phyloP scores from a whole-genome alignment of 2,797 vertebrate genomes.

The Acanthurus tractus region DNA sequence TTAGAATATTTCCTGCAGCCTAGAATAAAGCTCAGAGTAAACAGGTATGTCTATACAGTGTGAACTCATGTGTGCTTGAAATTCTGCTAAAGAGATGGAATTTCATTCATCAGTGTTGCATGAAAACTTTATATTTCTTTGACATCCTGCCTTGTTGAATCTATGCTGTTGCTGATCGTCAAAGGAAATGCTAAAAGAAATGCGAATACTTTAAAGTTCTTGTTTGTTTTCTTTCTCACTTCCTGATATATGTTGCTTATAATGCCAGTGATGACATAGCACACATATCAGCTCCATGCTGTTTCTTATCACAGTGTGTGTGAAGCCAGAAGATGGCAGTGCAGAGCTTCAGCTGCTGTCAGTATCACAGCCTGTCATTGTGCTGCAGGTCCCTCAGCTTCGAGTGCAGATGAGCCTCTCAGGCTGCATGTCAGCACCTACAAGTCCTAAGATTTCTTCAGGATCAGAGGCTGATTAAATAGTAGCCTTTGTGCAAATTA shows the following conservation, averaged over 20 bases:
- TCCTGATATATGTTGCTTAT: neutral
- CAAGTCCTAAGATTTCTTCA: neutral
- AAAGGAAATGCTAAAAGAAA: neutral
- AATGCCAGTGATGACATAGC: neutral
- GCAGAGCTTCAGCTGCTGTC: slow-evolving; percentile 62
- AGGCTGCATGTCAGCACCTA: neutral
- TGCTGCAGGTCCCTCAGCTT: neutral
- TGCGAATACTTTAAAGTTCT: neutral
- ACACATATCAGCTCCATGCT: neutral
- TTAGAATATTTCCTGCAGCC: neutral
- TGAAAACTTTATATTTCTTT: neutral
- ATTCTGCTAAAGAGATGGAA: neutral
- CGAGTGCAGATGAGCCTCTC: neutral
- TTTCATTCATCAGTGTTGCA: too few species aligned
- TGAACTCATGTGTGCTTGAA: neutral
- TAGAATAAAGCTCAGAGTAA: neutral
- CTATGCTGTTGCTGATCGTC: neutral
- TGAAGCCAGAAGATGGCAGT: slow-evolving; percentile 78
- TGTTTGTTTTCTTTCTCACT: neutral
- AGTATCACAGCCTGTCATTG: neutral
- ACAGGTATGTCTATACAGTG: neutral
- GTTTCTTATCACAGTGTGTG: slow-evolving; percentile 10
- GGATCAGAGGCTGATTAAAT: neutral
- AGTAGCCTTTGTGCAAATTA: neutral
- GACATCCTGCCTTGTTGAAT: neutral